Percentiles rank a stretch among this genome's conserved stretches.
These are phyloP conservation scores for Chironomus tentans DNA, from an alignment of 2,888 invertebrate genomes.

Conservation along the genomic window DNA sequence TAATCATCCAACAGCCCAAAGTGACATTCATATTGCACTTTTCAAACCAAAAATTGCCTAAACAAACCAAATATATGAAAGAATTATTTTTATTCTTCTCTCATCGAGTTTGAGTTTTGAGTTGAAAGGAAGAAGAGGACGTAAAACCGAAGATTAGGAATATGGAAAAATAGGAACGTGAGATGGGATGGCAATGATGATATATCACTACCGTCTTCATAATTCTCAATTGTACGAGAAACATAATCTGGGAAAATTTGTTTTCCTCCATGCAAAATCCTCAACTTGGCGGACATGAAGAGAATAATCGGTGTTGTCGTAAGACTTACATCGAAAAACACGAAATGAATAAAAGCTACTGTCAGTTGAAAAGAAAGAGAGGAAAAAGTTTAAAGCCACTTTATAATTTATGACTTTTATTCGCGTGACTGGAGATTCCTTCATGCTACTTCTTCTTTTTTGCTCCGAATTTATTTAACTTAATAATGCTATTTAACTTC, in stretches of 20 bases:
- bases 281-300: background rate
- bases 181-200: background rate
- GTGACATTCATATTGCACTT: too few relatives aligned
- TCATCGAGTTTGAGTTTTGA: background rate
- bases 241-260: conserved; percentile 4
- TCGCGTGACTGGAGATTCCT: background rate
- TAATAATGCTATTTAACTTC: too few relatives aligned
- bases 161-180: background rate
- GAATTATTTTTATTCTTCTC: background rate
- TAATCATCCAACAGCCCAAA: too few relatives aligned
- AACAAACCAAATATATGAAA: too few relatives aligned
- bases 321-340: background rate
- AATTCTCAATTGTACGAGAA: background rate
- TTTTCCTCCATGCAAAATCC: background rate
- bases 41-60: too few relatives aligned
- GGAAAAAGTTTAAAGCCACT: conserved; percentile 1
- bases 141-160: background rate
- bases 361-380: background rate
- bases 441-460: too few relatives aligned
- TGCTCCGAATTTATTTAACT: too few relatives aligned
- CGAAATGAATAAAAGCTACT: background rate
- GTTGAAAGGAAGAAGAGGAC: background rate
- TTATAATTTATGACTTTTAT: background rate
- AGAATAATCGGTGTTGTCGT: background rate
- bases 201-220: background rate